Evolutionary conservation across 2,113 vertebrate genomes (phyloP).

Genomic region (Spermophilus dauricus): DNA sequence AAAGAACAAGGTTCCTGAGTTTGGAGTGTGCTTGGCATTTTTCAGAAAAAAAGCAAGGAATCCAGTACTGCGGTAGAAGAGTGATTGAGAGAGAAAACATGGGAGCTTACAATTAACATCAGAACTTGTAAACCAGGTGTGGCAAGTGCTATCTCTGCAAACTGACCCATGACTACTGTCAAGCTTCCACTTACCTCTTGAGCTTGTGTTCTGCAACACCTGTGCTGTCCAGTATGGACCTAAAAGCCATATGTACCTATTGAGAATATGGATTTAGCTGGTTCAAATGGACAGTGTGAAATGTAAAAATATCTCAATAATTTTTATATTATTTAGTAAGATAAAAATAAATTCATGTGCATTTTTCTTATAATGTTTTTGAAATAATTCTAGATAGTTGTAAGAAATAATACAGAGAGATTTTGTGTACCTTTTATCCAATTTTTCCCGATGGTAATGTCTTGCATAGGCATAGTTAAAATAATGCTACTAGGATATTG

Average conservation of each 20-base stretch:
- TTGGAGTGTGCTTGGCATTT: background rate
- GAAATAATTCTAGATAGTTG: background rate
- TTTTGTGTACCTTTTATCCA: background rate
- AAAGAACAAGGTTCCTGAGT: background rate
- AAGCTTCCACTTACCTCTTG: background rate
- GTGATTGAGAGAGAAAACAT: background rate
- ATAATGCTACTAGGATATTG: background rate
- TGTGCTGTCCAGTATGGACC: background rate
- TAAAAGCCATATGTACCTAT: background rate
- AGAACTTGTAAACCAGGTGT: background rate
- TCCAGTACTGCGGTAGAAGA: background rate
- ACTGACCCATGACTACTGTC: background rate
- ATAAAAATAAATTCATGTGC: background rate
- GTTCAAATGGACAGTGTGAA: background rate
- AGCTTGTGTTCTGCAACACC: background rate
- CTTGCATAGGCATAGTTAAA: background rate
- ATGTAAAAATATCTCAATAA: background rate
- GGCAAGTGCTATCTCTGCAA: background rate
- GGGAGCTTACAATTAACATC: fast-evolving
- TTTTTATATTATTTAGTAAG: background rate
- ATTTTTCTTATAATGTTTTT: conserved; percentile 11
- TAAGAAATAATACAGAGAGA: conserved; percentile 8
- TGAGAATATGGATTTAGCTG: background rate
- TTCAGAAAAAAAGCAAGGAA: background rate
- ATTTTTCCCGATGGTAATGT: background rate